phyloP scores from a whole-genome alignment of 2,113 vertebrate species.

The Cyprinodon variegatus region DNA sequence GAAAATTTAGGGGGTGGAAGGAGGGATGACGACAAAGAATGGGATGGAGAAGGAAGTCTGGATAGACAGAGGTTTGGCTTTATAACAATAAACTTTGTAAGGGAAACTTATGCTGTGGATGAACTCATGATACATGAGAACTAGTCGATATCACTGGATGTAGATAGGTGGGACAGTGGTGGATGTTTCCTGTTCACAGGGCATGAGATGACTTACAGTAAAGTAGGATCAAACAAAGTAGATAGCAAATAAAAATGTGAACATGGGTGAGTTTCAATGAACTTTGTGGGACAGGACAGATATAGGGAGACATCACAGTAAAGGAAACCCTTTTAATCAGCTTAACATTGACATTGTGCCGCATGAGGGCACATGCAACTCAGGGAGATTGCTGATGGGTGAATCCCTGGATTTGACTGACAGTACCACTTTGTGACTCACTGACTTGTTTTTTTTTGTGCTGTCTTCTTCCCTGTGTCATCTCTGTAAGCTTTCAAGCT shows the following conservation, averaged over 20 bases:
- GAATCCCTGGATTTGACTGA: slow-evolving; percentile 56
- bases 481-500: slow-evolving; percentile 33
- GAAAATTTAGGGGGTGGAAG: slow-evolving; percentile 42
- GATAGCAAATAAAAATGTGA: slow-evolving; percentile 36
- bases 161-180: slow-evolving; percentile 18
- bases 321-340: slow-evolving; percentile 50
- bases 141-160: slow-evolving; percentile 17
- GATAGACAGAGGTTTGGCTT: slow-evolving; percentile 35
- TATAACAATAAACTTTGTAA: slow-evolving; percentile 55
- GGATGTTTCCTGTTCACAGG: background rate
- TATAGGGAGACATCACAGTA: slow-evolving; percentile 31
- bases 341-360: slow-evolving; percentile 27
- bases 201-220: slow-evolving; percentile 13
- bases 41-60: slow-evolving; percentile 48
- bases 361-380: slow-evolving; percentile 30
- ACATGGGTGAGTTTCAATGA: slow-evolving; percentile 24
- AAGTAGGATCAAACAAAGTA: slow-evolving; percentile 37
- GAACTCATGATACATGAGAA: slow-evolving; percentile 43
- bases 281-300: slow-evolving; percentile 10
- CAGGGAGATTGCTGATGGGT: slow-evolving; percentile 35
- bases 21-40: slow-evolving; percentile 58
- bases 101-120: slow-evolving; percentile 36
- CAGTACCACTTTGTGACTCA: slow-evolving; percentile 64
- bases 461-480: slow-evolving; percentile 24
- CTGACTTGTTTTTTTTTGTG: slow-evolving; percentile 21